These are phyloP conservation scores for Falco columbarius DNA, from an alignment of 2,797 vertebrate species.

Conservation along the genomic window DNA sequence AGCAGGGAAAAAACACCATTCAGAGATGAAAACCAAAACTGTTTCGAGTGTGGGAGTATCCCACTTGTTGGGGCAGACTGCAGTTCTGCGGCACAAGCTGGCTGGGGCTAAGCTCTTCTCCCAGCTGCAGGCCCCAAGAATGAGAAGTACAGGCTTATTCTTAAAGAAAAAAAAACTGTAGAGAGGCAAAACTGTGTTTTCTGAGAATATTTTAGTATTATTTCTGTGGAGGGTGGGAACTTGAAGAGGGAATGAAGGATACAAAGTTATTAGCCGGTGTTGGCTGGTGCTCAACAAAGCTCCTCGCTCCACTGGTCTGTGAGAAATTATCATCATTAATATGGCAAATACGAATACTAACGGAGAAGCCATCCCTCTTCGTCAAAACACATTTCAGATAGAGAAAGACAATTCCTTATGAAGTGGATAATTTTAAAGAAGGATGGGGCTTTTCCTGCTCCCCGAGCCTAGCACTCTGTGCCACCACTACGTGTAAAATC, in stretches of 20 bases:
- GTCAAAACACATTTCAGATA: background rate
- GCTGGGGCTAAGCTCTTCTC: background rate
- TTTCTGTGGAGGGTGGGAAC: background rate
- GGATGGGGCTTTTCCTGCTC: background rate
- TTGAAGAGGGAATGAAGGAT: background rate
- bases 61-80: background rate
- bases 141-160: background rate
- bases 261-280: background rate
- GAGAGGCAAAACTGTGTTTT: background rate
- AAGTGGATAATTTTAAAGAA: background rate
- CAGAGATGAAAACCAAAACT: background rate
- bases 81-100: background rate
- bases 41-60: background rate
- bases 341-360: background rate
- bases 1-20: background rate
- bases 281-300: background rate
- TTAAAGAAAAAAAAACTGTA: background rate
- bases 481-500: accelerated
- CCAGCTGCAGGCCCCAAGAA: background rate
- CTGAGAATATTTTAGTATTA: background rate
- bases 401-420: background rate
- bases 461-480: background rate
- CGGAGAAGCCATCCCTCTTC: background rate
- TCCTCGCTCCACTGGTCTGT: background rate
- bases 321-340: background rate